Evolutionary conservation across 2,888 invertebrate genomes (phyloP).

Genomic region (Macrophya annulata): DNA sequence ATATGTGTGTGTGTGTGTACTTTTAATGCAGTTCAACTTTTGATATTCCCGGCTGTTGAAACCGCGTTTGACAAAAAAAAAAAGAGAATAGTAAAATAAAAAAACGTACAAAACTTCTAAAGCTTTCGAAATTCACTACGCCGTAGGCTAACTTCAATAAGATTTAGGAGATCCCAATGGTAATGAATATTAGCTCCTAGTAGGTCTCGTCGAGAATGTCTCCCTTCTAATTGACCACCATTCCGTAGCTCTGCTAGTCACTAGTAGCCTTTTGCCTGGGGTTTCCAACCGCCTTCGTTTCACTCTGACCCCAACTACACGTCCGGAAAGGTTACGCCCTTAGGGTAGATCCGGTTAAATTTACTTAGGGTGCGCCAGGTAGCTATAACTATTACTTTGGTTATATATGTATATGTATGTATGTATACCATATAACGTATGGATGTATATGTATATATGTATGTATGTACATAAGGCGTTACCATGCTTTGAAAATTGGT

Average conservation of each 20-base stretch:
- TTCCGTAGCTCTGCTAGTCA: conserved; percentile 21
- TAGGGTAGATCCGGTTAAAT: conserved; percentile 46
- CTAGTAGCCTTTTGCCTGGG: conserved; percentile 36
- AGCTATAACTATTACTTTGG: conserved; percentile 45
- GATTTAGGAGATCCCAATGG: neutral
- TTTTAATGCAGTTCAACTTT: neutral
- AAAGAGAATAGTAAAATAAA: too few relatives aligned
- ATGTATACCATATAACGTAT: neutral
- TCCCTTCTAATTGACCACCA: conserved; percentile 48
- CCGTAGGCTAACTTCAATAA: neutral
- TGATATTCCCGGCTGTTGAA: neutral
- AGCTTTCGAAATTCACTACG: neutral
- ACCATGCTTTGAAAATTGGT: neutral
- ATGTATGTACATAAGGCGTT: neutral
- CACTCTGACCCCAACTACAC: conserved; percentile 19
- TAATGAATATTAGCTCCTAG: neutral
- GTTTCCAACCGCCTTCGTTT: conserved; percentile 15
- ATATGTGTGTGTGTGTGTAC: neutral
- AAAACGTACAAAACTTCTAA: neutral
- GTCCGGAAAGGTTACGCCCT: conserved; percentile 44
- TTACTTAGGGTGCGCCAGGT: conserved; percentile 47
- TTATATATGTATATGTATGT: conserved; percentile 27
- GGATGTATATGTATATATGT: neutral
- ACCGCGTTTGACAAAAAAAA: neutral
- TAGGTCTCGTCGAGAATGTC: neutral